Conservation (phyloP, 2,888 invertebrate genomes). For the Lasioglossum malachurum region DNA sequence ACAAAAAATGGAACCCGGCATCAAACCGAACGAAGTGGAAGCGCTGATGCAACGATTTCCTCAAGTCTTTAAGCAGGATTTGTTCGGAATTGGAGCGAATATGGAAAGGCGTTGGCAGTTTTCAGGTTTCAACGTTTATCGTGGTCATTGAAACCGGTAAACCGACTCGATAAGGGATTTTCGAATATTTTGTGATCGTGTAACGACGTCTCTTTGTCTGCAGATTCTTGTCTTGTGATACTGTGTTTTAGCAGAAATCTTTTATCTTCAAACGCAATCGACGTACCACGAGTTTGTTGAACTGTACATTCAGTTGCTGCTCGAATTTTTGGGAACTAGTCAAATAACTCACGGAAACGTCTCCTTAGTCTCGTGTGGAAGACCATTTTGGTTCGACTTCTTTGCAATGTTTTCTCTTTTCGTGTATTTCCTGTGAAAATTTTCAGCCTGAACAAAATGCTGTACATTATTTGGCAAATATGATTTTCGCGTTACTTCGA, state of each 20-base stretch:
- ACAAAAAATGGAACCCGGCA: slow-evolving; percentile 90
- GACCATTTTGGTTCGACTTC: neutral
- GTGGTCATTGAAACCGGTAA: slow-evolving; percentile 73
- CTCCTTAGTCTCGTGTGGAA: neutral
- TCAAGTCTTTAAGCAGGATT: slow-evolving; percentile 92
- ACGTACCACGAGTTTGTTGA: slow-evolving; percentile 23
- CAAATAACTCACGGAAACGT: neutral
- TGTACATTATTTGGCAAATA: neutral
- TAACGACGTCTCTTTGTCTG: slow-evolving; percentile 20
- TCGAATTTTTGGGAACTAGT: neutral
- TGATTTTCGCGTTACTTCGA: neutral
- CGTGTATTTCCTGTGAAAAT: neutral
- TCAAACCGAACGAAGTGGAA: slow-evolving; percentile 92
- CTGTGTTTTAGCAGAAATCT: slow-evolving; percentile 17
- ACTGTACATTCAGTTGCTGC: slow-evolving; percentile 9
- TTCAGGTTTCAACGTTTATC: slow-evolving; percentile 88
- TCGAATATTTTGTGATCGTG: slow-evolving; percentile 34
- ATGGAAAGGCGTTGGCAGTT: slow-evolving; percentile 95
- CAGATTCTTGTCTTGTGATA: slow-evolving; percentile 48
- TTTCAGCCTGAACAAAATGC: neutral
- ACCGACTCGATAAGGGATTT: slow-evolving; percentile 22
- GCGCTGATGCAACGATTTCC: slow-evolving; percentile 91
- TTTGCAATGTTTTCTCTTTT: neutral
- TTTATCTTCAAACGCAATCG: slow-evolving; percentile 21
- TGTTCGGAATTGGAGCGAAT: slow-evolving; percentile 93